phyloP scores from a whole-genome alignment of 2,797 vertebrate species.

The Syngnathus acus region DNA sequence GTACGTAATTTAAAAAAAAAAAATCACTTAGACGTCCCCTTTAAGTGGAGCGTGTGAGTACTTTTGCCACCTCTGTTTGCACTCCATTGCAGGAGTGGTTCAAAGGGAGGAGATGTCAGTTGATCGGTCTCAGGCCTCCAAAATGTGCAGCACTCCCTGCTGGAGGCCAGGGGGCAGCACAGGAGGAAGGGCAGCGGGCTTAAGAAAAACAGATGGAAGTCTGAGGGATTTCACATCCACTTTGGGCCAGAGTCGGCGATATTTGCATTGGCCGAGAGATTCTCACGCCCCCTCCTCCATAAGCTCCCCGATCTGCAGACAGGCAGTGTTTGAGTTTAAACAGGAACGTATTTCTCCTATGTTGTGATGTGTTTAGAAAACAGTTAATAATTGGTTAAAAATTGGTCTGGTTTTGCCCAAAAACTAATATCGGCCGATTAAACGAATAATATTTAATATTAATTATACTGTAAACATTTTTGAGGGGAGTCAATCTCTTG shows the following conservation, averaged over 20 bases:
- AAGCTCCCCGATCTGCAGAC: slow-evolving; percentile 21
- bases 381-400: too few relatives aligned
- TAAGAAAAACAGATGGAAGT: slow-evolving; percentile 44
- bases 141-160: slow-evolving; percentile 27
- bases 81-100: slow-evolving; percentile 19
- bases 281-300: slow-evolving; percentile 37
- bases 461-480: too few relatives aligned
- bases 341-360: too few relatives aligned
- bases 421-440: too few relatives aligned
- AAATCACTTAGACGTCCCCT: not conserved
- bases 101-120: slow-evolving; percentile 22
- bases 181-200: slow-evolving; percentile 24
- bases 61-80: not conserved
- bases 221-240: slow-evolving; percentile 42
- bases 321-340: not conserved
- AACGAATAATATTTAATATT: too few relatives aligned
- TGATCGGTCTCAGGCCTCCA: slow-evolving; percentile 33
- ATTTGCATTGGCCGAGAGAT: slow-evolving; percentile 59
- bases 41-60: not conserved
- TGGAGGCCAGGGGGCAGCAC: slow-evolving; percentile 31
- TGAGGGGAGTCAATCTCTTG: too few relatives aligned
- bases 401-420: too few relatives aligned
- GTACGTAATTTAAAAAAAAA: too few relatives aligned
- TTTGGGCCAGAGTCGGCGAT: slow-evolving; percentile 35
- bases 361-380: too few relatives aligned